A percentile compares a stretch with the other conserved stretches of the same genome.
phyloP scores from a whole-genome alignment of 2,888 invertebrate genomes.

The Tribolium freemani region DNA sequence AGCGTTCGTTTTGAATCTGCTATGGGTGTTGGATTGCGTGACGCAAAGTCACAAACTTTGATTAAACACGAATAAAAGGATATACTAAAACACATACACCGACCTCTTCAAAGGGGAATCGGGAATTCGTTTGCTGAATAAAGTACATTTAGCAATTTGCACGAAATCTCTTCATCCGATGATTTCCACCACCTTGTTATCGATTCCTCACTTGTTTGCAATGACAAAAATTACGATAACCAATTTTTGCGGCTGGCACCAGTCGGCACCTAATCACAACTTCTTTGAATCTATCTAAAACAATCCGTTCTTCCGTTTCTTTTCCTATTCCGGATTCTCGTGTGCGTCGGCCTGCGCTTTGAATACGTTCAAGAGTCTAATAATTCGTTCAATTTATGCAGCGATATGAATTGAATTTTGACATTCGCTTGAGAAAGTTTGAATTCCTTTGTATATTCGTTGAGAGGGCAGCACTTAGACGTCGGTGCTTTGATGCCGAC shows the following conservation, averaged over 20 bases:
- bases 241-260: not conserved
- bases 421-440: constrained; percentile 59
- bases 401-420: constrained; percentile 57
- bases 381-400: constrained; percentile 60
- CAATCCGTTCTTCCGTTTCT: too few species aligned
- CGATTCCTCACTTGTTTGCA: constrained; percentile 3
- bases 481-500: constrained; percentile 58
- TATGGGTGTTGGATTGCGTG: constrained; percentile 49
- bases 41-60: constrained; percentile 55
- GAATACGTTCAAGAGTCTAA: constrained; percentile 47
- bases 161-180: constrained; percentile 45
- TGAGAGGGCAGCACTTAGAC: constrained; percentile 55
- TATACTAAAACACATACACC: constrained; percentile 42
- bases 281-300: too few species aligned
- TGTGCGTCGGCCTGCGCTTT: not conserved
- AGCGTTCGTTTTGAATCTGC: constrained; percentile 44
- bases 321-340: too few species aligned
- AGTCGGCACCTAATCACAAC: too few species aligned
- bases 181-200: constrained; percentile 14
- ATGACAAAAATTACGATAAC: not conserved
- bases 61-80: constrained; percentile 58
- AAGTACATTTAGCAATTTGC: constrained; percentile 45
- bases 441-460: constrained; percentile 57
- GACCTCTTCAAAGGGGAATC: constrained; percentile 49
- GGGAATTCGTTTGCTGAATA: constrained; percentile 47